Base-by-base conservation (phyloP, 2,888 invertebrate genomes). In the Drosophila neutralis region DNA sequence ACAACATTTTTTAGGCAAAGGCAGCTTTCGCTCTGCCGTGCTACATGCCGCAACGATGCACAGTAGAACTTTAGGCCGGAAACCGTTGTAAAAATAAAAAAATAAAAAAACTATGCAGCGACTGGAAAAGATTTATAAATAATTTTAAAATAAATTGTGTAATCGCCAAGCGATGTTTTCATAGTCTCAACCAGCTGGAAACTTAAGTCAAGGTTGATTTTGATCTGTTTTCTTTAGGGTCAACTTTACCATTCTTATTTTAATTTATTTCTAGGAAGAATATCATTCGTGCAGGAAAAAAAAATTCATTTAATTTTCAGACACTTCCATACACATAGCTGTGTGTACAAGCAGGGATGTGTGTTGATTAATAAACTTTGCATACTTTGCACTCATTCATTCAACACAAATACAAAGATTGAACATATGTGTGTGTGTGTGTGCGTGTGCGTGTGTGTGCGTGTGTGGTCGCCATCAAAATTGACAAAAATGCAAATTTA, bases 401-500 rank as follows among this genome's bases (percentile, higher is more conserved):
- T 73, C 72, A 70, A 66, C 71, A 52, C 73, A 56, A 54, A 68
- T 62, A 53, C 70, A 54, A 18, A 29, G 18, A 49, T 11, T 18
- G 15, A 29, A 31, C 29, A 45, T 24, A 4, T 21, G 13, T 45
- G 6, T 40, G 40, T n/a, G 40, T 11, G 11, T 40, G 1, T n/a
- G 27, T 51, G n/a, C 21, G 27, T 45, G 57, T 42, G 38, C 42
- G 63, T 45, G n/a, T 59, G 61, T 56, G 52, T 66, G 62, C 69
- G 69, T 59, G 64, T 73, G 69, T 69, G 73, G 84, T 73, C 57
- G 73, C 78, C 75, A 76, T 87, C 79, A 83, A 85, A 87, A 89
- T 87, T 89, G 88, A 86, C 90, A 87, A 87, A 84, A 88, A 88
- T 90, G 81, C 81, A 89, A 88, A 90, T 90, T 87, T 89, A 83